Conservation (phyloP, 2,888 invertebrate genomes). For the Pandemis heparana region DNA sequence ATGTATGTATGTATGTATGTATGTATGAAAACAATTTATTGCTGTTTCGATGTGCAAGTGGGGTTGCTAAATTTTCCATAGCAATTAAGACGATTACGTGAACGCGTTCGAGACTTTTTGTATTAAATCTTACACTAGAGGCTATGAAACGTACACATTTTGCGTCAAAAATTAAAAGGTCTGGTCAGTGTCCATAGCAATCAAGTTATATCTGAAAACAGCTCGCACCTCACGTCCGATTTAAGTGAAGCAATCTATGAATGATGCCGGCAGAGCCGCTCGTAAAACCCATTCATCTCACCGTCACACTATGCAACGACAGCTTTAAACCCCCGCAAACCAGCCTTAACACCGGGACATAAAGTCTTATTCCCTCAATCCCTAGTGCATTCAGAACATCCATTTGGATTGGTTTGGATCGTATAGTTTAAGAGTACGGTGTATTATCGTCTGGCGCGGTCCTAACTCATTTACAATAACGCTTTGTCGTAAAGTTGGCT, state of each 20-base stretch:
- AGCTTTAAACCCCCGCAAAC: conserved; percentile 14
- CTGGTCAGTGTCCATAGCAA: background rate
- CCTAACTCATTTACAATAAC: conserved; percentile 27
- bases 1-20: too few species aligned
- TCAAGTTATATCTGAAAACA: background rate
- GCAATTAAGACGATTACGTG: too few species aligned
- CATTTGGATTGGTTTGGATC: background rate
- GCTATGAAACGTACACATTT: too few species aligned
- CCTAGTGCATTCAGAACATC: background rate
- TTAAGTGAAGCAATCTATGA: conserved; percentile 1
- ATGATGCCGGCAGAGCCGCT: conserved; percentile 3
- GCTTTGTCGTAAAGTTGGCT: conserved; percentile 19
- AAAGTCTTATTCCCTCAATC: conserved; percentile 21
- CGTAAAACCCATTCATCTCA: conserved; percentile 31
- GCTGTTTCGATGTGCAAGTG: too few species aligned
- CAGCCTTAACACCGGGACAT: conserved; percentile 9
- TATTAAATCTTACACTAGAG: too few species aligned
- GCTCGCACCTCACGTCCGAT: background rate
- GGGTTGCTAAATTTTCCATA: too few species aligned
- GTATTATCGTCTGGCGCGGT: background rate
- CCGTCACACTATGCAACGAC: conserved; percentile 28
- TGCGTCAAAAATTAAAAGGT: too few species aligned
- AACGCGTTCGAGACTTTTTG: too few species aligned
- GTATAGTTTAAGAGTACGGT: background rate
- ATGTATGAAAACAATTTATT: too few species aligned